phyloP scores from a whole-genome alignment of 1,140 invertebrate species.

The Vanessa atalanta region DNA sequence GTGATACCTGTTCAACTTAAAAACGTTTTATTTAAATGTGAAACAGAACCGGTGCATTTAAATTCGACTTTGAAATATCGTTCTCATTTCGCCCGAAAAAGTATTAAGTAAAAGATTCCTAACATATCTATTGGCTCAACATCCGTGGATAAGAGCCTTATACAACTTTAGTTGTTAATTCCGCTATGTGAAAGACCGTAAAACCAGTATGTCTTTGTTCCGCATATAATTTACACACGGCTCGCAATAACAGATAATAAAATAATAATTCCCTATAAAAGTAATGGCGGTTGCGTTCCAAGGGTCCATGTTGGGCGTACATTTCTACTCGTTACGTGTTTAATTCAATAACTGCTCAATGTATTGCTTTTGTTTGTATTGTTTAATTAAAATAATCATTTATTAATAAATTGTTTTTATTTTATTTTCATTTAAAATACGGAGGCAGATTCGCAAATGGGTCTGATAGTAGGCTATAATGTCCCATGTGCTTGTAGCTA shows the following conservation, averaged over 20 bases:
- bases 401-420: not conserved
- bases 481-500: no score
- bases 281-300: constrained; percentile 32
- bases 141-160: constrained; percentile 7
- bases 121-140: not conserved
- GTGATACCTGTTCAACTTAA: no score
- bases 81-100: not conserved
- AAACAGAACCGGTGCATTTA: no score
- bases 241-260: constrained; percentile 38
- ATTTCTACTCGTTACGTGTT: constrained; percentile 26
- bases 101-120: not conserved
- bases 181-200: constrained; percentile 40
- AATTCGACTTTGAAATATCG: no score
- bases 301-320: constrained; percentile 14
- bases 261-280: constrained; percentile 46
- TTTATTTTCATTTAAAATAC: not conserved
- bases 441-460: no score
- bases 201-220: constrained; percentile 28
- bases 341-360: constrained; percentile 31
- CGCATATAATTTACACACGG: constrained; percentile 34
- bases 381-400: not conserved
- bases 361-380: not conserved
- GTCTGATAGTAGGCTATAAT: no score
- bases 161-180: constrained; percentile 31
- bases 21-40: no score